These are phyloP conservation scores for Dryobotodes eremita DNA, from an alignment of 2,888 invertebrate species.

Conservation along the genomic window DNA sequence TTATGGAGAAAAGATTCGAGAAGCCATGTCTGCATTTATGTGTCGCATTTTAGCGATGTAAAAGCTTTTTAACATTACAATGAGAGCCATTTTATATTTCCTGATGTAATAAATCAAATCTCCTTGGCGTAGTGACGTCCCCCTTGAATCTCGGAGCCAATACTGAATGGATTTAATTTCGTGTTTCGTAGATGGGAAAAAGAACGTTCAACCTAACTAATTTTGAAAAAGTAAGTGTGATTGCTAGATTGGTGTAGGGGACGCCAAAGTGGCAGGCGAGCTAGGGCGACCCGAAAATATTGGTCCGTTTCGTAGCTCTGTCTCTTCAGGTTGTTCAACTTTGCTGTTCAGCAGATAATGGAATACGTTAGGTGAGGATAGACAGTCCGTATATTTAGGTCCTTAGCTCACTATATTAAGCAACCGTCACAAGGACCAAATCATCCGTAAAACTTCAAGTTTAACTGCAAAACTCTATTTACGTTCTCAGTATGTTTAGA, in stretches of 20 bases:
- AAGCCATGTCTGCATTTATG: conserved; percentile 73
- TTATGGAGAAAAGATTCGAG: conserved; percentile 70
- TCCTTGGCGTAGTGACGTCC: conserved; percentile 70
- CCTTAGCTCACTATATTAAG: not conserved
- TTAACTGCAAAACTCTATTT: conserved; percentile 7
- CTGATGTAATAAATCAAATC: conserved; percentile 77
- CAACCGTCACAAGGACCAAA: not conserved
- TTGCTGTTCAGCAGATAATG: not conserved
- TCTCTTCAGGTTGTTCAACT: not conserved
- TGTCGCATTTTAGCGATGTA: conserved; percentile 70
- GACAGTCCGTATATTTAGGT: not conserved
- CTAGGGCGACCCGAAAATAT: not conserved
- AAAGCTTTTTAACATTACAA: conserved; percentile 72
- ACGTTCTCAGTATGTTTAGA: not conserved
- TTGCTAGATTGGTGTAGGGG: conserved; percentile 27
- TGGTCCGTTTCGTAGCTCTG: not conserved
- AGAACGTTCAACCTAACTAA: conserved; percentile 56
- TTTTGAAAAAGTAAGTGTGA: conserved; percentile 45
- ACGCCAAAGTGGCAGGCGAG: not conserved
- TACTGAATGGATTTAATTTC: conserved; percentile 69
- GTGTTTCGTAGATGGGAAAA: conserved; percentile 60
- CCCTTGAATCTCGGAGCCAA: conserved; percentile 67
- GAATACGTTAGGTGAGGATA: not conserved
- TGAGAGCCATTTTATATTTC: conserved; percentile 73
- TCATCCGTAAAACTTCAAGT: not conserved